Base-by-base conservation (phyloP, 2,797 vertebrate species). In the Scolopax rusticola region DNA sequence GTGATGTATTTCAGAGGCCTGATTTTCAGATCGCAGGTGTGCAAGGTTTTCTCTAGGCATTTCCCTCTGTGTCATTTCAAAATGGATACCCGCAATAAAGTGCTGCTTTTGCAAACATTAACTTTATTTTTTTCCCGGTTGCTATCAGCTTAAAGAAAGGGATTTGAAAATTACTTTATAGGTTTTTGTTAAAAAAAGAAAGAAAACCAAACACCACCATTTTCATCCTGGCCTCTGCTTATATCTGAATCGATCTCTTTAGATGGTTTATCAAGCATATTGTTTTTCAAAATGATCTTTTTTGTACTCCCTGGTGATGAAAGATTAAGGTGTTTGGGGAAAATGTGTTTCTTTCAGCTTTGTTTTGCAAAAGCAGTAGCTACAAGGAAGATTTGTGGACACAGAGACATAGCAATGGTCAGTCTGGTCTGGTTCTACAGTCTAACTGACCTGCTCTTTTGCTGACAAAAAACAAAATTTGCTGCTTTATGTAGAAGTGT, bases 1-100 rank as follows among this genome's bases (percentile, higher is more conserved):
- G 84, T 87, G 60, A 70, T 74, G 40, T 41, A 84, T 84, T 94
- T 93, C 73, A 87, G 56, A 90, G 32, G 74, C 24, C 83, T 74
- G 70, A 27, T 53, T 89, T 96, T 94, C 50, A 93, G 84, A 85
- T 90, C 6, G 11, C 77, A 93, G 68, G 60, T 89, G 94, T 74
- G 47, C 70, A 85, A 80, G 60, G 38, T 68, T 87, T 95, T 94
- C 78, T 96, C 75, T 43, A 83, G 89, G n/a, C 75, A 57, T 70
- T 93, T 94, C 33, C 48, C 33, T 93, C 54, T 41, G 23, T 60
- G 75, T 67, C 5, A 0, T 85, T 92, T 93, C 89, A 94, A 91
- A 96, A 96, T 57, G 60, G 79, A 87, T 87, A 68, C 84, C 64
- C 57, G 32, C 78, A 94, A 85, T 87, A 89, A 92, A 94, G 45